A percentile compares a stretch with the other conserved stretches of the same genome.
Conservation (phyloP, 1,140 invertebrate species). For the Dendrolimus kikuchii region DNA sequence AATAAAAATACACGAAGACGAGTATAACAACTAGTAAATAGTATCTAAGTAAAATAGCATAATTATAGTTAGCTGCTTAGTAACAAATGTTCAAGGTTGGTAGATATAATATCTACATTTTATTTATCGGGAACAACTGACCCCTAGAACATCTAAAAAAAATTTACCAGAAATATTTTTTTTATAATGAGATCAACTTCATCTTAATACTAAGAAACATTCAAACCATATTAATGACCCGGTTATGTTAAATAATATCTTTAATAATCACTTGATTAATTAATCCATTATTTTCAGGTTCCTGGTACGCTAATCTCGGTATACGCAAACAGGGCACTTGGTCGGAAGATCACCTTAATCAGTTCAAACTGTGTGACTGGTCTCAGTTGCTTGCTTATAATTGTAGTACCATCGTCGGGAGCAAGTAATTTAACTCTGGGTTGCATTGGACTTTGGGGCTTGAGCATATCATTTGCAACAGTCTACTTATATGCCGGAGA, state of each 20-base stretch:
- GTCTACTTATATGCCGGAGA: slow-evolving; percentile 75
- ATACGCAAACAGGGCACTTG: slow-evolving; percentile 76
- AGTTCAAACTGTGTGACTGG: slow-evolving; percentile 76
- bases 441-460: slow-evolving; percentile 75
- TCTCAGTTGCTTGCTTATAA: slow-evolving; percentile 76
- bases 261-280: slow-evolving; percentile 10
- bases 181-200: no score
- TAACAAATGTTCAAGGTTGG: no score
- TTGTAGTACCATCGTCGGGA: slow-evolving; percentile 60
- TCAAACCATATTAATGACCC: no score
- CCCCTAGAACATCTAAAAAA: no score
- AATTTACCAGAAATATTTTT: no score
- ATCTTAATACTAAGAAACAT: no score
- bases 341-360: slow-evolving; percentile 77
- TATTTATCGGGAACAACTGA: no score
- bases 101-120: no score
- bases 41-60: no score
- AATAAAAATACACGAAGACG: no score
- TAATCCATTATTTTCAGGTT: slow-evolving; percentile 61
- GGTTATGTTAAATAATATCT: not conserved
- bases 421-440: slow-evolving; percentile 69
- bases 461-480: slow-evolving; percentile 72
- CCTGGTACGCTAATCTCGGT: slow-evolving; percentile 80
- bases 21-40: no score
- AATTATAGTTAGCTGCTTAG: no score